Evolutionary conservation across 2,888 invertebrate genomes (phyloP).

Genomic region (Camponotus fellah): DNA sequence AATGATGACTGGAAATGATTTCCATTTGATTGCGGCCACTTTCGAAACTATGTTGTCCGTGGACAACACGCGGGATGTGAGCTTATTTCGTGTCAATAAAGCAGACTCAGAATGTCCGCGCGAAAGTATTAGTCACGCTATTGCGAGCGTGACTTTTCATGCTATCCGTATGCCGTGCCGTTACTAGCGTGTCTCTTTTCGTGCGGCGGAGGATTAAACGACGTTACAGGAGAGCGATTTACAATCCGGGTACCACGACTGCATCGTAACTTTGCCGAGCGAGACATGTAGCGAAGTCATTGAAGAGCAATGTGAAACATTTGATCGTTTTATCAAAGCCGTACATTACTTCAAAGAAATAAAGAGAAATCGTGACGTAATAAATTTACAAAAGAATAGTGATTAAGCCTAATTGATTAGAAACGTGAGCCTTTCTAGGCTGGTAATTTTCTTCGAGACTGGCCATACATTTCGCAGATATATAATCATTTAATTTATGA

Average conservation of each 20-base stretch:
- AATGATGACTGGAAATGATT: neutral
- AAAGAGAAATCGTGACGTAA: slow-evolving; percentile 2
- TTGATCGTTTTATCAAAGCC: neutral
- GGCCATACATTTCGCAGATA: neutral
- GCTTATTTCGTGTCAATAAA: slow-evolving; percentile 12
- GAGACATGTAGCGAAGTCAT: slow-evolving; percentile 37
- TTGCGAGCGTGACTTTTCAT: slow-evolving; percentile 34
- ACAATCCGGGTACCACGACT: slow-evolving; percentile 22
- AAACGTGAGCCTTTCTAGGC: neutral
- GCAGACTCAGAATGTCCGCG: slow-evolving; percentile 2
- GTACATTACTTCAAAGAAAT: neutral
- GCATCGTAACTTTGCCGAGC: neutral
- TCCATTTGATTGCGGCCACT: neutral
- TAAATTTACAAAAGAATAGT: neutral
- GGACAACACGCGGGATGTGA: neutral
- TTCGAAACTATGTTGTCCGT: neutral
- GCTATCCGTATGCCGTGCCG: slow-evolving; percentile 18
- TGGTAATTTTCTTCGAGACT: neutral
- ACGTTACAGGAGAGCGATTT: slow-evolving; percentile 13
- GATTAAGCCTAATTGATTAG: neutral
- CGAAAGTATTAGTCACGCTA: slow-evolving; percentile 44
- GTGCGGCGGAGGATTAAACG: slow-evolving; percentile 29
- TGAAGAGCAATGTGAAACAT: neutral
- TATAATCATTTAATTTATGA: neutral
- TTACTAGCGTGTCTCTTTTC: slow-evolving; percentile 40